These are phyloP conservation scores for Phrynocephalus forsythii DNA, from an alignment of 2,797 vertebrate genomes.

Conservation along the genomic window DNA sequence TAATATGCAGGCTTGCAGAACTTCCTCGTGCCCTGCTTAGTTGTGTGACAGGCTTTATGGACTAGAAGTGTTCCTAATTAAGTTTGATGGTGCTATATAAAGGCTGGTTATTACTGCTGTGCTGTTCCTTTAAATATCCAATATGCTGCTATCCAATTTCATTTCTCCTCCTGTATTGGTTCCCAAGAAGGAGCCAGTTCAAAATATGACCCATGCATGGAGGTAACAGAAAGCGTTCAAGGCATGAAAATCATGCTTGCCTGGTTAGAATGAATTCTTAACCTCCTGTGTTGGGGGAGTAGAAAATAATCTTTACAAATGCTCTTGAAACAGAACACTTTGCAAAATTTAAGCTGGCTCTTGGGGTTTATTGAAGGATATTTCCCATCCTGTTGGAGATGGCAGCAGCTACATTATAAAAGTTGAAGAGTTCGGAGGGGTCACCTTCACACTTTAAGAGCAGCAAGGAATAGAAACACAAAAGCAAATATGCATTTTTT, in stretches of 20 bases:
- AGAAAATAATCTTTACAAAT: background rate
- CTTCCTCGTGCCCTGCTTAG: background rate
- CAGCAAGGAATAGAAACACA: background rate
- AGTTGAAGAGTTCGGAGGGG: background rate
- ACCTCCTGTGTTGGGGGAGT: background rate
- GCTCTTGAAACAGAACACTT: background rate
- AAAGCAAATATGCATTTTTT: background rate
- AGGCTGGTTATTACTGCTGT: background rate
- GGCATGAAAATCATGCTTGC: background rate
- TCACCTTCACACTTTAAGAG: background rate
- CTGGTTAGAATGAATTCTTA: background rate
- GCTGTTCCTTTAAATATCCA: background rate
- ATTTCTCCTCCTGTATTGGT: background rate
- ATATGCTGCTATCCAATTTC: background rate
- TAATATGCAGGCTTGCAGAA: background rate
- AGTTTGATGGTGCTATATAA: background rate
- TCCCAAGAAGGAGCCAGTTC: background rate
- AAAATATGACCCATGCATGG: background rate
- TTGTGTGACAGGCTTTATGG: background rate
- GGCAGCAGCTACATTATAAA: background rate
- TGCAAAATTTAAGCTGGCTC: background rate
- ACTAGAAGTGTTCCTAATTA: background rate
- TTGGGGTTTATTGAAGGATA: background rate
- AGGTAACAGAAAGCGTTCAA: background rate
- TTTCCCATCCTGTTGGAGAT: background rate